Evolutionary conservation across 2,888 invertebrate species (phyloP).

Genomic region (Caenorhabditis japonica): DNA sequence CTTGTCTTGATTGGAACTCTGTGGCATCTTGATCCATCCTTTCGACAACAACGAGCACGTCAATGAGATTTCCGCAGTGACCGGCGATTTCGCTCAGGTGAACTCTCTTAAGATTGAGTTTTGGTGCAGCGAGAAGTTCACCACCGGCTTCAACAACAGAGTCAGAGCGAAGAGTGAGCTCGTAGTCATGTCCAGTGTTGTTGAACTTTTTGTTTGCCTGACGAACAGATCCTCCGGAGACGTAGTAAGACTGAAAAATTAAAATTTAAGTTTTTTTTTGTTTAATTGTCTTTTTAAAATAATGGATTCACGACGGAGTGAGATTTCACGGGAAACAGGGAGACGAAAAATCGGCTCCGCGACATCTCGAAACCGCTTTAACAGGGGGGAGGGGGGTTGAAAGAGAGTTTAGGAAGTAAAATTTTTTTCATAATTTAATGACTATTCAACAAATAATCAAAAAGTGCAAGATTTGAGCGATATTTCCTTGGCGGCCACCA

Average conservation of each 20-base stretch:
- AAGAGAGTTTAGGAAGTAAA: no score
- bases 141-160: conserved; percentile 79
- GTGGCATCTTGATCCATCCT: conserved; percentile 55
- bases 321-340: no score
- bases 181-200: conserved; percentile 91
- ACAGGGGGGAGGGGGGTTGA: no score
- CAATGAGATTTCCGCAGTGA: conserved; percentile 46
- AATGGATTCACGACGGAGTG: no score
- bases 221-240: conserved; percentile 89
- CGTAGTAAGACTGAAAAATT: conserved; percentile 86
- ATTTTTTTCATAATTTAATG: no score
- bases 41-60: conserved; percentile 72
- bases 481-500: no score
- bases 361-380: no score
- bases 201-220: conserved; percentile 92
- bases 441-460: no score
- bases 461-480: no score
- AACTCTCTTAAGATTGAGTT: conserved; percentile 27
- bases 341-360: no score
- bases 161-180: conserved; percentile 89
- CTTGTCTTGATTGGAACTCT: conserved; percentile 61
- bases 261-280: no score
- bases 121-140: conserved; percentile 34
- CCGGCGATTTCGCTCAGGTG: conserved; percentile 13
- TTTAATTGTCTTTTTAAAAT: no score